phyloP scores from a whole-genome alignment of 2,888 invertebrate species.

The Plebejus melissa region DNA sequence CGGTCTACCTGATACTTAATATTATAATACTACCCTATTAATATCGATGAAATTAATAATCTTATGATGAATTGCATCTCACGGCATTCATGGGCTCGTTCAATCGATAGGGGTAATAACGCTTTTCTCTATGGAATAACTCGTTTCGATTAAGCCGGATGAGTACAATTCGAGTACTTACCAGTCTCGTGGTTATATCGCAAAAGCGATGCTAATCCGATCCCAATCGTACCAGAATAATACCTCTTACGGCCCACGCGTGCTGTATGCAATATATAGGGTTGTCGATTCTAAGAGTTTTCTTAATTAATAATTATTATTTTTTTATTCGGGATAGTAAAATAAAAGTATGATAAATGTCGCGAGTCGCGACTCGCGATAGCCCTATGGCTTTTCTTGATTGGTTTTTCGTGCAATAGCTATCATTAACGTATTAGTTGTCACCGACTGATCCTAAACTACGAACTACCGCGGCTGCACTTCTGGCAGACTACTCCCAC shows the following conservation, averaged over 20 bases:
- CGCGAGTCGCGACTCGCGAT: no score
- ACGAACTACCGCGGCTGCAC: no score
- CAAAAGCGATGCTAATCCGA: constrained; percentile 17
- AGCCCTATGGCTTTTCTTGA: no score
- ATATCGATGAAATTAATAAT: not conserved
- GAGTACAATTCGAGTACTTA: constrained; percentile 2
- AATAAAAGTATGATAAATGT: not conserved
- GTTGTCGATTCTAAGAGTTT: not conserved
- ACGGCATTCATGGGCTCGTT: not conserved
- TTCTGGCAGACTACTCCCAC: no score
- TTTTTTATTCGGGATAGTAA: not conserved
- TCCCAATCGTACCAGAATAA: constrained; percentile 9
- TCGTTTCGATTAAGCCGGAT: constrained; percentile 8
- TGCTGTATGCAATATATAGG: not conserved
- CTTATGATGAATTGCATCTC: not conserved
- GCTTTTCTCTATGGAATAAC: not conserved
- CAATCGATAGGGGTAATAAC: not conserved
- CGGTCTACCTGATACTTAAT: not conserved
- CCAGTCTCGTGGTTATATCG: not conserved
- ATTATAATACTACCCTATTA: not conserved
- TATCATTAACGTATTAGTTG: no score
- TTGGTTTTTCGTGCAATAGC: no score
- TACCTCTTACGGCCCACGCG: constrained; percentile 12
- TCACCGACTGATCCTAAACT: no score
- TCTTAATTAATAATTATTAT: no score